Evolutionary conservation across 2,797 vertebrate genomes (phyloP).

Genomic region (Anabas testudineus): DNA sequence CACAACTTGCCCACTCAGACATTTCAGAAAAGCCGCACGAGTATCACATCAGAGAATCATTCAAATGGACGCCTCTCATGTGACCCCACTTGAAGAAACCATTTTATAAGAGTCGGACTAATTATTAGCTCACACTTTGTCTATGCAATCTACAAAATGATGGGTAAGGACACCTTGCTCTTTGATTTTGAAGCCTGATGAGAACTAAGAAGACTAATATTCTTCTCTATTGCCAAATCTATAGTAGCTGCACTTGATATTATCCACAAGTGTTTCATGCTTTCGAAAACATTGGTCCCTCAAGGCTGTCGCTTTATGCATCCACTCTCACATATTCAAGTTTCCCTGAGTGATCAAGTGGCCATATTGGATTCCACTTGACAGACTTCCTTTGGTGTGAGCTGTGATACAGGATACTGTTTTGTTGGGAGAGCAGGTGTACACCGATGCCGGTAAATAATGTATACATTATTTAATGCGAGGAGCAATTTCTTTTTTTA

Average conservation of each 20-base stretch:
- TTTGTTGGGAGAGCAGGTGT: constrained; percentile 69
- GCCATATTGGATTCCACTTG: constrained; percentile 71
- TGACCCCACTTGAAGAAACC: background rate
- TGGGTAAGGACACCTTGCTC: too few relatives aligned
- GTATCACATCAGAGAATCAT: background rate
- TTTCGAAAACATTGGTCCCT: constrained; percentile 1
- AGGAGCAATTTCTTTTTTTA: constrained; percentile 78
- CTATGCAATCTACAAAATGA: too few relatives aligned
- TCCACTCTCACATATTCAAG: constrained; percentile 42
- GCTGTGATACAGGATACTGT: constrained; percentile 63
- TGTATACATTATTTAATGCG: constrained; percentile 78
- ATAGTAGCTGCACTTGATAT: background rate
- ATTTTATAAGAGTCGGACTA: background rate
- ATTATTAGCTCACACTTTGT: background rate
- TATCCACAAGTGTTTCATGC: background rate
- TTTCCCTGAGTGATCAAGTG: constrained; percentile 55
- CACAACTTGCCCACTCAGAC: background rate
- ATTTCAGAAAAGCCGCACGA: background rate
- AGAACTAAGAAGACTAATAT: too few relatives aligned
- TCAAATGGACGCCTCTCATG: background rate
- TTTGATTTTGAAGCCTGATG: too few relatives aligned
- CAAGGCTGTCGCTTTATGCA: background rate
- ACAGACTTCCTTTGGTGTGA: constrained; percentile 61
- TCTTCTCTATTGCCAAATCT: background rate
- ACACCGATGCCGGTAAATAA: constrained; percentile 39